Evolutionary conservation across 2,888 invertebrate species (phyloP).

Genomic region (Argyra leucocephala): DNA sequence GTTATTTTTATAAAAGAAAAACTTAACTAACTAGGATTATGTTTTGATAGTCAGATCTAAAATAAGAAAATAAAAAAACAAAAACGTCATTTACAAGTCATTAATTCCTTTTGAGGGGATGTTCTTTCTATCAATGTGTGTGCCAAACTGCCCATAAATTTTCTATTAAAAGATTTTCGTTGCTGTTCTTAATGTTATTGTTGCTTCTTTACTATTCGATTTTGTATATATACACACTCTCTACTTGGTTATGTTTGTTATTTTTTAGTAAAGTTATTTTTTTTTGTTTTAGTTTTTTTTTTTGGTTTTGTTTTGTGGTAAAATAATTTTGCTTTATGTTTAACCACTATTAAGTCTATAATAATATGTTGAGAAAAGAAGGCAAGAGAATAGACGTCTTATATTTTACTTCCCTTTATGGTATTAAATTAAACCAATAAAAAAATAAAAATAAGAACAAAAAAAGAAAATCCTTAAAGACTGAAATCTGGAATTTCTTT

Average conservation of each 20-base stretch:
- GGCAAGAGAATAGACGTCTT: neutral
- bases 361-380: too few species aligned
- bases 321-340: neutral
- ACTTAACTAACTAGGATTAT: too few species aligned
- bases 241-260: neutral
- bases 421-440: neutral
- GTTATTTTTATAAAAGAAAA: too few species aligned
- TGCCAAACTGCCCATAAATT: slow-evolving; percentile 4
- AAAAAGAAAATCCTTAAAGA: neutral
- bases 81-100: slow-evolving; percentile 3
- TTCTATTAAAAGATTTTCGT: slow-evolving; percentile 2
- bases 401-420: neutral
- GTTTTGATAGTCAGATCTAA: too few species aligned
- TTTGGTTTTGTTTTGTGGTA: slow-evolving; percentile 1
- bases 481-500: neutral
- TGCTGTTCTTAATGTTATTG: neutral
- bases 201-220: neutral
- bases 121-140: neutral
- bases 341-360: neutral
- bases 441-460: neutral
- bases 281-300: neutral
- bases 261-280: neutral
- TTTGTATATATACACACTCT: neutral
- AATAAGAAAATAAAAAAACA: neutral
- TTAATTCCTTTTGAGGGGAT: neutral